Percentiles rank a stretch among this genome's conserved stretches.
Evolutionary conservation across 2,113 vertebrate genomes (phyloP).

Genomic region (Tachycineta bicolor): DNA sequence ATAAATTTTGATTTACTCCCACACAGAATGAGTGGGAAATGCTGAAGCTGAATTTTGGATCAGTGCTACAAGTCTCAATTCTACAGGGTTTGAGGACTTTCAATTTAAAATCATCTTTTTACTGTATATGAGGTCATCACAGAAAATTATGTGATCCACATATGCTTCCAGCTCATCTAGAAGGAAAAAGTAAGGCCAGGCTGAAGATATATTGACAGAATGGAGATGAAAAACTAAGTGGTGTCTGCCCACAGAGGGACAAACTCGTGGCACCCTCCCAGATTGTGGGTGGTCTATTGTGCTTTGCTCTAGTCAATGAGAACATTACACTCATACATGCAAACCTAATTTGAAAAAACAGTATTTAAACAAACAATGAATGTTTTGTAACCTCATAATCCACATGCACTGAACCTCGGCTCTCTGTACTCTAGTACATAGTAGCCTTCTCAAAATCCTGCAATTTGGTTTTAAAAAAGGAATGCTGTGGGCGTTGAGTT

Average conservation of each 20-base stretch:
- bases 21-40: neutral
- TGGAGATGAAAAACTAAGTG: neutral
- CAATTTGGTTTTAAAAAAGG: neutral
- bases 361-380: conserved; percentile 40
- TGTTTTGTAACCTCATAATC: conserved; percentile 13
- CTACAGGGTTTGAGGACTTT: neutral
- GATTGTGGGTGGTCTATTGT: conserved; percentile 46
- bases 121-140: neutral
- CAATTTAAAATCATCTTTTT: neutral
- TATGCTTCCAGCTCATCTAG: neutral
- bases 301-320: neutral
- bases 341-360: conserved; percentile 30
- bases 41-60: neutral
- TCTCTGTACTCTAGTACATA: neutral
- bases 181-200: neutral
- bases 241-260: neutral
- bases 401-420: neutral
- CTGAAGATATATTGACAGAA: neutral
- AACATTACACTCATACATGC: neutral
- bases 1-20: neutral
- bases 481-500: conserved; percentile 24
- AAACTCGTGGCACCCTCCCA: neutral
- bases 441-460: conserved; percentile 13
- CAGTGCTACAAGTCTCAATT: neutral
- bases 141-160: neutral